Percentiles rank a stretch among this genome's conserved stretches.
These are phyloP conservation scores for Leguminivora glycinivorella DNA, from an alignment of 1,140 invertebrate species.

Conservation along the genomic window DNA sequence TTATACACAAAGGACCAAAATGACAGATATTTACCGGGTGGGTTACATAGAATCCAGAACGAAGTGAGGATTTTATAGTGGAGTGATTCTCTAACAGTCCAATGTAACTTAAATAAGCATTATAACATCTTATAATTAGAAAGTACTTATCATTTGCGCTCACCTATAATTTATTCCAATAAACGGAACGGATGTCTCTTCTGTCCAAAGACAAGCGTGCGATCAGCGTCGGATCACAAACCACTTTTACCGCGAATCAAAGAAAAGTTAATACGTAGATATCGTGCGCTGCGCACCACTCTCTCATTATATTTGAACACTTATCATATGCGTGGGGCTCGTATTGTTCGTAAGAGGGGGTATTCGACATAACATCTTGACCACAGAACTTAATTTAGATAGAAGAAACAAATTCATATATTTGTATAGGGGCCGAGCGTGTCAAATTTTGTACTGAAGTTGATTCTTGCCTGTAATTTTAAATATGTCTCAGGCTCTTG, in stretches of 20 bases:
- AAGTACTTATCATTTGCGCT: conserved; percentile 19
- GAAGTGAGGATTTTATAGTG: too few relatives aligned
- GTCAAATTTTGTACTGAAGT: too few relatives aligned
- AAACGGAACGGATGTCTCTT: conserved; percentile 16
- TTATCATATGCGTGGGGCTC: conserved; percentile 16
- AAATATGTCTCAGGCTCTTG: too few relatives aligned
- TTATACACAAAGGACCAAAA: too few relatives aligned
- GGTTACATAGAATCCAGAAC: too few relatives aligned
- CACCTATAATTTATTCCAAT: conserved; percentile 26
- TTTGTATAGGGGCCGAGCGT: too few relatives aligned
- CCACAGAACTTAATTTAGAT: too few relatives aligned
- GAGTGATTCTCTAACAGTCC: too few relatives aligned
- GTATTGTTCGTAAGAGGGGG: conserved; percentile 10
- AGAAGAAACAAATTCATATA: too few relatives aligned
- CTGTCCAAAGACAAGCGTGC: conserved; percentile 10
- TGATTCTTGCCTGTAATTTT: too few relatives aligned
- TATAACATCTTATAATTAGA: conserved; percentile 5
- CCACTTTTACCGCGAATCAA: conserved; percentile 19
- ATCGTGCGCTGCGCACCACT: conserved; percentile 18
- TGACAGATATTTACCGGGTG: too few relatives aligned
- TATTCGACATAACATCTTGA: conserved; percentile 12
- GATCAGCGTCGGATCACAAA: conserved; percentile 14
- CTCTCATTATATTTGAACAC: conserved; percentile 25
- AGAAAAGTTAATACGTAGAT: conserved; percentile 23
- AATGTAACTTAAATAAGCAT: background rate